Evolutionary conservation across 2,888 invertebrate genomes (phyloP).

Genomic region (Julus scandinavius): DNA sequence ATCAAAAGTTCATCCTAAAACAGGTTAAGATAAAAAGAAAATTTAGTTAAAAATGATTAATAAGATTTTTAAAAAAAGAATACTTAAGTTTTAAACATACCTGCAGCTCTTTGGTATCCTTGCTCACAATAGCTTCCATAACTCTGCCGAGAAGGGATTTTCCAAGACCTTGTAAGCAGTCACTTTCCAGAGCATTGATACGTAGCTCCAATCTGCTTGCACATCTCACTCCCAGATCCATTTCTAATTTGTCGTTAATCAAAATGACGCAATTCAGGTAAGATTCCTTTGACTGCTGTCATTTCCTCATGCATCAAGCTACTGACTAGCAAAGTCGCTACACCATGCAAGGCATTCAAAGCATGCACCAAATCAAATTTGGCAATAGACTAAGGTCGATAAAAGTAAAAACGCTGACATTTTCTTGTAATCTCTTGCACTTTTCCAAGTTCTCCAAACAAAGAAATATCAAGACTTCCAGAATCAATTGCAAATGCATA

Average conservation of each 20-base stretch:
- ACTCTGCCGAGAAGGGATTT: not conserved
- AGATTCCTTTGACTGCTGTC: not conserved
- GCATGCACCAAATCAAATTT: too few species aligned
- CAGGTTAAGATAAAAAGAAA: not conserved
- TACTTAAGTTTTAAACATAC: not conserved
- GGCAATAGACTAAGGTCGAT: too few species aligned
- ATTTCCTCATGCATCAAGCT: not conserved
- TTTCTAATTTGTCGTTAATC: not conserved
- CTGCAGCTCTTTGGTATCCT: not conserved
- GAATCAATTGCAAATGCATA: too few species aligned
- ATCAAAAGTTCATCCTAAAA: not conserved
- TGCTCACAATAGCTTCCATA: not conserved
- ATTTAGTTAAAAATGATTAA: not conserved
- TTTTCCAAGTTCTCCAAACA: too few species aligned
- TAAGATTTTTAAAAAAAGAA: not conserved
- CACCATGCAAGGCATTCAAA: not conserved
- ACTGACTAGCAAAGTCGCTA: too few species aligned
- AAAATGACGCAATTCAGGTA: not conserved
- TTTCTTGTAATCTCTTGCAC: too few species aligned
- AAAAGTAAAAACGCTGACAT: too few species aligned
- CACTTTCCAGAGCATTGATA: not conserved
- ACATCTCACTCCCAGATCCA: not conserved
- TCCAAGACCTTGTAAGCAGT: constrained; percentile 29
- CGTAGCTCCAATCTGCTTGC: not conserved
- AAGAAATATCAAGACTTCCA: too few species aligned